Evolutionary conservation across 2,888 invertebrate genomes (phyloP), one percentile per base, ranked within the genome.

Genomic region (Sphecodes monilicornis): DNA sequence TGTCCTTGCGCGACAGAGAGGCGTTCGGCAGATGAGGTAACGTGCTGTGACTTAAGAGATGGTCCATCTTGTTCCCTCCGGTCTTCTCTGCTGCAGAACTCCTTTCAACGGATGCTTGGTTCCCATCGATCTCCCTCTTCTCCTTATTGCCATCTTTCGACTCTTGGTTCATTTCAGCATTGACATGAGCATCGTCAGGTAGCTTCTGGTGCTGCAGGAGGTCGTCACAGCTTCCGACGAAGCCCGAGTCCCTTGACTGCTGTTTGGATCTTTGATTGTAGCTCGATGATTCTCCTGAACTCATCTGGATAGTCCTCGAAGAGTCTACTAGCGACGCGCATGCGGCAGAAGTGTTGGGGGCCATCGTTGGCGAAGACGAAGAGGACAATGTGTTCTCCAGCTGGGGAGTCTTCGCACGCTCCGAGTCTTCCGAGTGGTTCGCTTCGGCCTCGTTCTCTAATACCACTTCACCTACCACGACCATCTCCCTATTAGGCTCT

Each of bases 171-270:
- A 36, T 43, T 6, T 91, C 92, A 8, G 82, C 76, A 10, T 79
- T 76, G 4, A 74, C n/a, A 68, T 89, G 86, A 13, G 82, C 80
- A 16, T 92, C 92, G 8, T 90, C 84, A 0, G 91, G 88, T 3
- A 91, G 72, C 77, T 96, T 96, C 83, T 95, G 95, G 91, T 97
- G 97, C 93, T 97, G 97, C 64, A 98, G 95, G 84, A 98, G 95
- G 94, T 98, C 98, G 93, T 98, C 98, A 92, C 97, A 98, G 93
- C 98, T 98, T 10, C 98, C 98, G 72, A 98, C 97, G 91, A 98
- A 98, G 3, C 98, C 98, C 91, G 98, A 98, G 94, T 98, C 98
- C 84, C 98, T 96, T 92, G 97, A 98, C 85, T 98, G 97, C 93
- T 97, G 97, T 93, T 97, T 98, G 91, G 97, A 97, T 80, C 97